Evolutionary conservation across 2,113 vertebrate species (phyloP), one percentile per base, ranked within the genome.

Genomic region (Bungarus multicinctus): DNA sequence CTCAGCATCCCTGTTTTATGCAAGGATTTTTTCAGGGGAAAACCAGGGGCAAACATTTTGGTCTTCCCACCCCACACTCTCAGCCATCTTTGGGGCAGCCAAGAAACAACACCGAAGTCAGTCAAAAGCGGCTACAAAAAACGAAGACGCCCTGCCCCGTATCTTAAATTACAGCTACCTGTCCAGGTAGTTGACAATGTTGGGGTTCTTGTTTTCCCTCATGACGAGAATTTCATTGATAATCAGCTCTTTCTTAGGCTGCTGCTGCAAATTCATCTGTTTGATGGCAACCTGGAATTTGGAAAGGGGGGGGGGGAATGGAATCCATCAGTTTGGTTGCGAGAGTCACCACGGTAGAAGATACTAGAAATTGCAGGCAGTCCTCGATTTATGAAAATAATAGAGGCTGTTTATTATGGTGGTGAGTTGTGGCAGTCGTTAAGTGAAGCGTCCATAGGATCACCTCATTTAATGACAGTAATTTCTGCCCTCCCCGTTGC

Each of bases 121-220:
- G n/a, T 34, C 5, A 74, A 39, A 39, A 47, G n/a, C 2, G 2
- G 69, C 16, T 74, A n/a, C 0, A 1, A 39, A 74, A 74, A 39
- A 47, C 6, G 14, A 74, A 47, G n/a, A 7, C 16, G 16, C n/a
- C 69, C 34, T 8, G 6, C 16, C 16, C 16, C n/a, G 0, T 22
- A n/a, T n/a, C 27, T 20, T 20, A 47, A 39, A 81, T 22, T 7
- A 34, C 6, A 81, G 16, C 34, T 97, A 99, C 99, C 99, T 99
- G 98, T 99, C 99, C 97, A 99, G 96, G 95, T 99, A 99, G 97
- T 99, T 99, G 95, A 99, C 99, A 1, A 99, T 99, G 94, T 99
- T 99, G 34, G 99, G 99, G 96, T 99, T 99, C 96, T 99, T 99
- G 98, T 99, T 99, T 99, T 99, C 99, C 99, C 99, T 99, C 99